Evolutionary conservation across 2,888 invertebrate genomes (phyloP).

Genomic region (Mylabris sibirica): DNA sequence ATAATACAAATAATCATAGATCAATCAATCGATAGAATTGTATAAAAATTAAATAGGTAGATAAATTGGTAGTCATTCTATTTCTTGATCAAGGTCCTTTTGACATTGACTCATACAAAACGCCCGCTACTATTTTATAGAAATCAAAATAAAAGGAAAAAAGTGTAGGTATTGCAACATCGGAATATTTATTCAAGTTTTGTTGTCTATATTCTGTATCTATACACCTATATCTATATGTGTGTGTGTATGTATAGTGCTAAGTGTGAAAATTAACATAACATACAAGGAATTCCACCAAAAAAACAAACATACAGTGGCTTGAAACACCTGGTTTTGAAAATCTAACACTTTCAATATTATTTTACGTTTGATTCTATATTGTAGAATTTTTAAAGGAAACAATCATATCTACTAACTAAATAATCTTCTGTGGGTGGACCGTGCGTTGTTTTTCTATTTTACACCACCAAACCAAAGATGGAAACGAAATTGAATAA

Average conservation of each 20-base stretch:
- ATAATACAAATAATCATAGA: background rate
- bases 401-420: background rate
- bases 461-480: conserved; percentile 1
- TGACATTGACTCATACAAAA: conserved; percentile 42
- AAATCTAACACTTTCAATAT: background rate
- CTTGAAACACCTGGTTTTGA: conserved; percentile 43
- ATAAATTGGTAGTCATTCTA: conserved; percentile 37
- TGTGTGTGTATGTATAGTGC: conserved; percentile 35
- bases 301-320: conserved; percentile 46
- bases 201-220: conserved; percentile 41
- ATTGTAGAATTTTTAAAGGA: no score
- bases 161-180: background rate
- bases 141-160: background rate
- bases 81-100: conserved; percentile 46
- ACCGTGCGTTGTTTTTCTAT: background rate
- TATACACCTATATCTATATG: no score
- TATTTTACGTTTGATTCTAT: background rate
- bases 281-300: conserved; percentile 46
- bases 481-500: conserved; percentile 2
- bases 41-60: conserved; percentile 33
- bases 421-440: background rate
- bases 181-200: conserved; percentile 44
- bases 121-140: conserved; percentile 38
- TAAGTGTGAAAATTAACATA: conserved; percentile 55
- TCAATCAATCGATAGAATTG: conserved; percentile 10